These are phyloP conservation scores for Arbacia lixula DNA, from an alignment of 53 echinoderm and acorn worm species.

Conservation along the genomic window DNA sequence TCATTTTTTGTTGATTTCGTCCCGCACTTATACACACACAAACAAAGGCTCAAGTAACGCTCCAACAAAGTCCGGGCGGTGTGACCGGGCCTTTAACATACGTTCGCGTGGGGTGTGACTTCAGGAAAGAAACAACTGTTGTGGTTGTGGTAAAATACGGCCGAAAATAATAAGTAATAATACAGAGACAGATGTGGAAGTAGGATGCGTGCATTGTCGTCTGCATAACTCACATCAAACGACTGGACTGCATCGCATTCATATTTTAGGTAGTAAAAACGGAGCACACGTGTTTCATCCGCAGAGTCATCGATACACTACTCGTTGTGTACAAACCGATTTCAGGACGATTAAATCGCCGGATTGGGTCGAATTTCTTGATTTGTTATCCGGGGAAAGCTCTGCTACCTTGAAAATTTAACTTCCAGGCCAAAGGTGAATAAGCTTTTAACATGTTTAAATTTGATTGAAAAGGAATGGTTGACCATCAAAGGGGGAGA, in stretches of 20 bases:
- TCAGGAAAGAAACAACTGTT: too few relatives aligned
- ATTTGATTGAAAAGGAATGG: too few relatives aligned
- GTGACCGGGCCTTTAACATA: slow-evolving; percentile 1
- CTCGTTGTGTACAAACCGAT: too few relatives aligned
- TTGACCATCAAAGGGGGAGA: too few relatives aligned
- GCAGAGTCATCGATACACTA: not conserved
- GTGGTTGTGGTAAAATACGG: not conserved
- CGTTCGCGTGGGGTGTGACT: not conserved
- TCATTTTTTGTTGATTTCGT: slow-evolving; percentile 3
- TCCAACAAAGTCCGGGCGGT: too few relatives aligned
- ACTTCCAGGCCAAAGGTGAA: slow-evolving; percentile 17
- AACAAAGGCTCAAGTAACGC: too few relatives aligned
- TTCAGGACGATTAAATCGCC: too few relatives aligned
- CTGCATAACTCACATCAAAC: not conserved
- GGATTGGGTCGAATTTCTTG: too few relatives aligned
- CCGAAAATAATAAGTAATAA: not conserved
- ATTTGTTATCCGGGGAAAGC: not conserved
- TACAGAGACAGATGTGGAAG: not conserved
- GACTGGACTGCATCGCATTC: not conserved
- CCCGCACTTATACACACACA: not conserved
- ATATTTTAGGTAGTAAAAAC: not conserved
- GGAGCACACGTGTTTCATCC: slow-evolving; percentile 11
- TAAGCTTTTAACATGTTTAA: not conserved
- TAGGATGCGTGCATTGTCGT: not conserved
- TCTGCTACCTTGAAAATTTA: not conserved